Base-by-base conservation (phyloP, 1,140 invertebrate genomes). In the Nilaparvata lugens region DNA sequence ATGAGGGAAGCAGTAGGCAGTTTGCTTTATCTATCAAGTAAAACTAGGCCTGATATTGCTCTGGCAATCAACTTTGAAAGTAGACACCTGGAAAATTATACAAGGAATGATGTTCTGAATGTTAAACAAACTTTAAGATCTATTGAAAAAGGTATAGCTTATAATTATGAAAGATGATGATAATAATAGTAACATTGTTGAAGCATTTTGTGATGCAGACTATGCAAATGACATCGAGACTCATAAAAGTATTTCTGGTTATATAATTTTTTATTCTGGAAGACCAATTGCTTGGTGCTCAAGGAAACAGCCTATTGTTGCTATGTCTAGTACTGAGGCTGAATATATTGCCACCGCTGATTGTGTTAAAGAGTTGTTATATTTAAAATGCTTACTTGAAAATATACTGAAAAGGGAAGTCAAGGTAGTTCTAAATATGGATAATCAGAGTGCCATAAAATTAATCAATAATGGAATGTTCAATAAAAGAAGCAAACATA, bases 21-120 rank as follows among this genome's bases (percentile, higher is more conserved):
- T 19, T 56, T 75, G 14, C 24, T 75, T 21, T 74, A 74, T 62
- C 38, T 72, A 2, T 58, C 70, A 19, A 56, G 65, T 21, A 57
- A 54, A 9, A 69, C 73, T 1, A 53, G 73, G 23, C 73, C 71
- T 21, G 74, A 75, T 60, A 66, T 76, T 7, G 54, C 66, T 0
- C 75, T 65, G 60, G 65, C 71, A 14, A 69, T 75, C 0, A 66
- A 57, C 23, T 53, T 60, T 19, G 51, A 69, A 4, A 64, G 61
- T 18, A 57, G 67, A 52, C 55, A 43, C 19, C 13, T 61, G 2
- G 51, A 61, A 23, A 61, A 63, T 25, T 53, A 55, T 13, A n/a
- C 13, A 25, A 19, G 7, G 13, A 35, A 35, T 35, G 3, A 35
- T 11, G 13, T 11, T 11, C 7, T 11, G 7, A 35, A 35, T 35